Base-by-base conservation (phyloP, 2,888 invertebrate genomes). In the Drosophila emarginata region DNA sequence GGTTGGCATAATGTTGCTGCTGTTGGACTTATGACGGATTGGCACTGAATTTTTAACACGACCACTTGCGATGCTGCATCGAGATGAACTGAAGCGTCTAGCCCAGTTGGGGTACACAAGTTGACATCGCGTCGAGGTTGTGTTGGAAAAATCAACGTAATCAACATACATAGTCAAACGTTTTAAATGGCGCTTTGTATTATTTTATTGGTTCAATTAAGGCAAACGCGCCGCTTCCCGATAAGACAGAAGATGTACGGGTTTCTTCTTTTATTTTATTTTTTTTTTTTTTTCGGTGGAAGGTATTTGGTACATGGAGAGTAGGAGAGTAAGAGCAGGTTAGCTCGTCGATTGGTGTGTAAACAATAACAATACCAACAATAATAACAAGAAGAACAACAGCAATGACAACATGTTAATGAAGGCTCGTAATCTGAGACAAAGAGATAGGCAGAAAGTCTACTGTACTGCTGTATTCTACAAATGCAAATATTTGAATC, bases 141-240 rank as follows among this genome's bases (percentile, higher is more conserved):
- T 40, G 60, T 56, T 65, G 69, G 59, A 72, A 67, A 81, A 78
- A 72, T 79, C 85, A 77, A 66, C 77, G 64, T 57, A 74, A 54
- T 64, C 69, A 61, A 56, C 64, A 72, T 71, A 71, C 64, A 72
- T 71, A 71, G 67, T 67, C 73, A 68, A 72, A 68, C 68, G 76
- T 77, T 77, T 83, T 76, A 86, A 83, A 88, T 66, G 72, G 64
- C 72, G 70, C 76, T 79, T 79, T 87, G 85, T 87, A 79, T 86
- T 87, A 86, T 79, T 82, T 89, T 88, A 90, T 89, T 90, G 87
- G 80, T 65, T 78, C 88, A 89, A 90, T 89, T 89, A 86, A 88
- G 79, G 82, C 80, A 67, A 69, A 71, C 74, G 58, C 72, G 63
- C 2, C 60, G 70, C 67, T 52, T 56, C 68, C 56, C 75, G 85